A percentile compares a stretch with the other conserved stretches of the same genome.
Evolutionary conservation across 1,140 invertebrate genomes (phyloP).

Genomic region (Lysiphlebus fabarum): DNA sequence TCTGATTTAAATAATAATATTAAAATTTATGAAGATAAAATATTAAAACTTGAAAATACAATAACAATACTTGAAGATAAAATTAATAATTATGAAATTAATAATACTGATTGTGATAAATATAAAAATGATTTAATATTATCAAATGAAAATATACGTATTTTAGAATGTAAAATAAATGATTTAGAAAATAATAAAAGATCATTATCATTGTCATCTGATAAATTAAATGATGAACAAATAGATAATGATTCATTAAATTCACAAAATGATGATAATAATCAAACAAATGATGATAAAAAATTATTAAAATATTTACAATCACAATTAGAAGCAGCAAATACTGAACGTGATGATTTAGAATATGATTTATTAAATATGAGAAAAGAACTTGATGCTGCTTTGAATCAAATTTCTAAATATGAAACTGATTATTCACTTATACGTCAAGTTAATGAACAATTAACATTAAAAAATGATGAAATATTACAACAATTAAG

Average conservation of each 20-base stretch:
- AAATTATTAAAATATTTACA: constrained; percentile 34
- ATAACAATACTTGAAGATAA: too few species aligned
- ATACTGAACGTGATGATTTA: constrained; percentile 38
- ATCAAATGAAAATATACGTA: too few species aligned
- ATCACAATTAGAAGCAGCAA: constrained; percentile 30
- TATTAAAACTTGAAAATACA: too few species aligned
- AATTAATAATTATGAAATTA: too few species aligned
- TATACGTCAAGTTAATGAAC: constrained; percentile 34
- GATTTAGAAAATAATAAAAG: constrained; percentile 31
- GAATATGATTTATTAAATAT: constrained; percentile 43
- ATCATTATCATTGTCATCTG: constrained; percentile 37
- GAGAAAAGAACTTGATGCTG: constrained; percentile 39
- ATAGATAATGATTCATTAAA: constrained; percentile 32
- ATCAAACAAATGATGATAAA: constrained; percentile 31
- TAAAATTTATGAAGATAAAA: constrained; percentile 33
- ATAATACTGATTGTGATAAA: too few species aligned
- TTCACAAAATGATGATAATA: constrained; percentile 22
- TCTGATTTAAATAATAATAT: constrained; percentile 36
- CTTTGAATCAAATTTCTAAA: constrained; percentile 28
- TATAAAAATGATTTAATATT: too few species aligned
- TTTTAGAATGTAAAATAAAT: too few species aligned
- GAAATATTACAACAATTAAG: constrained; percentile 39
- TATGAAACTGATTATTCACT: constrained; percentile 28
- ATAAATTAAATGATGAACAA: constrained; percentile 30
- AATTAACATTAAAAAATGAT: constrained; percentile 36